Evolutionary conservation across 2,797 vertebrate genomes (phyloP), one percentile per base, ranked within the genome.

Genomic region (Micropoecilia bifurca): DNA sequence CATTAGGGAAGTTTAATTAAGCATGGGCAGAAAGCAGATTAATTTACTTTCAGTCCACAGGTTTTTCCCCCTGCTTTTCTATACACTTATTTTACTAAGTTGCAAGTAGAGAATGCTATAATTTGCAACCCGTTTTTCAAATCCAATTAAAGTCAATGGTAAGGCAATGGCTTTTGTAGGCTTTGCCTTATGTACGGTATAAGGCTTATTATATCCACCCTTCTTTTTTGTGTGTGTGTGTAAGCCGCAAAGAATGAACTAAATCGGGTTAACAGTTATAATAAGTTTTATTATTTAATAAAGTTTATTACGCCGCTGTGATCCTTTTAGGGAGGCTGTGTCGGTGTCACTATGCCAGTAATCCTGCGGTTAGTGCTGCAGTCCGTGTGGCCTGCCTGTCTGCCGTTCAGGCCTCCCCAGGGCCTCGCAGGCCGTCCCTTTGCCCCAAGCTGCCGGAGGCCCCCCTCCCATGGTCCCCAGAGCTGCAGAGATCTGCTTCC

Each of bases 251-350:
- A 99, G 97, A 99, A 99, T 99, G 97, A 99, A 98, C 97, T 98
- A 99, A 99, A 99, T 99, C 98, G 97, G 97, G 98, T 99, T 99
- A 99, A 98, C 98, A 97, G 96, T 99, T 99, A 97, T 99, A 99
- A 99, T 99, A 99, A 99, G 97, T 99, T 98, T 98, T 98, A 98
- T 99, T 99, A 99, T 99, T 99, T 98, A 99, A 99, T 99, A 99
- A 99, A 99, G 96, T 99, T 99, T 98, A 99, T 99, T 99, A 97
- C 97, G 97, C 97, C 94, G 96, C 94, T 95, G 94, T 98, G 98
- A 99, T 99, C 98, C 97, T 97, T 98, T 99, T 99, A 99, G 97
- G 97, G 97, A 98, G 96, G 96, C 97, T 97, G 97, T 96, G 97
- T 96, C 96, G 96, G 96, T 98, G 97, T 97, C 97, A 97, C 96